Base-by-base conservation (phyloP, 2,888 invertebrate species). In the Malachius bipustulatus region DNA sequence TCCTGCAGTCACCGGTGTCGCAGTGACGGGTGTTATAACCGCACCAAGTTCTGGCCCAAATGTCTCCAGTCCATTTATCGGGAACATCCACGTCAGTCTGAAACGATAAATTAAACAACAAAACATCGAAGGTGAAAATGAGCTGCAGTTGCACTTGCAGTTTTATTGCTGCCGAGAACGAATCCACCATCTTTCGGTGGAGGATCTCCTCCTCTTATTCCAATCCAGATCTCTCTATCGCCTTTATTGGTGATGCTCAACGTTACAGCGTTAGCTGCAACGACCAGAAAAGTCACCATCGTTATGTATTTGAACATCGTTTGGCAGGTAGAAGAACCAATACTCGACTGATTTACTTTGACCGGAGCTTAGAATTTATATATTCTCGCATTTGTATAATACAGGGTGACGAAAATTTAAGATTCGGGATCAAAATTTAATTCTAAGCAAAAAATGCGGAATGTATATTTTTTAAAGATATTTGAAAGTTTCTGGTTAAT, bases 21-120 rank as follows among this genome's bases (percentile, higher is more conserved):
- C 63, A 63, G 29, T 52, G 50, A n/a, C 51, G 47, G 3, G 43
- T 51, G 13, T 41, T 37, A 3, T 40, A 16, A 36, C 59, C 52
- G 40, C 67, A 67, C 38, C 56, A 60, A 3, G 65, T 65, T 37
- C 64, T 51, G 2, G 56, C 62, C 66, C 66, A 67, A 42, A 66
- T 55, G 10, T 62, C 47, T 4, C 64, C 64, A 4, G 56, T 56
- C 64, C 64, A 64, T 15, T 55, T 47, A 15, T 53, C 50, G 8
- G 55, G 47, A 2, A 53, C 47, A 14, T 42, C 16, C 2, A 56
- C 30, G 4, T 44, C 40, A 19, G 36, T 36, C 48, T 49, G 26
- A 15, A 36, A 33, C 11, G n/a, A n/a, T n/a, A n/a, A n/a, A n/a
- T n/a, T n/a, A n/a, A n/a, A n/a, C n/a, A n/a, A n/a, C n/a, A n/a